Evolutionary conservation across 1,140 invertebrate genomes (phyloP), one percentile per base, ranked within the genome.

Genomic region (Drosophila nebulosa): DNA sequence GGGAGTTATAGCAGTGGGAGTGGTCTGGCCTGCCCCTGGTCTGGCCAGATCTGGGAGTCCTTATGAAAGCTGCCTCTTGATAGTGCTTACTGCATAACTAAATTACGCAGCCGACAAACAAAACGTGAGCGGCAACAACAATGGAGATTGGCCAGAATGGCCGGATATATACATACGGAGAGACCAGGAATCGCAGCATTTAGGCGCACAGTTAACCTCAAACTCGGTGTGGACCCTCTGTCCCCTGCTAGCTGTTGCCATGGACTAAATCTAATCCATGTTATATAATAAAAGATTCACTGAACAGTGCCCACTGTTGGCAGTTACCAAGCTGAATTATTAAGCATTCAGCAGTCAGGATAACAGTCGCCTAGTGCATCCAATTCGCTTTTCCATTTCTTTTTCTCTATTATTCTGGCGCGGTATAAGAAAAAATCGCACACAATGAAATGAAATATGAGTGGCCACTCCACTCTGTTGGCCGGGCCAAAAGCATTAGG

Each of bases 371-470:
- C 42, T 58, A 39, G 36, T 74, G 78, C 72, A 75, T 67, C 59
- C 69, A 56, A 52, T 46, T 10, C 10, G n/a, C 24, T 10, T 12
- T 57, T 26, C 18, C 10, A 27, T 22, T 50, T 12, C 14, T 50
- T 7, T 1, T 18, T 51, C 4, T 18, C 16, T 16, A 57, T 30
- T 27, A 32, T 46, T 30, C 24, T 24, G 26, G 27, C n/a, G 10
- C 14, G 27, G 12, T 51, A 52, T 27, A 27, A 56, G 66, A 65
- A 77, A 69, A 69, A 69, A 76, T 76, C 66, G 42, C 12, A 10
- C 55, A 69, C 74, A 76, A 74, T 69, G 80, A 60, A 74, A 78
- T 88, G 81, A 86, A 83, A 88, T 78, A 86, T 81, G 74, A 67
- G 64, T 35, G 22, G 35, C 36, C 2, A 24, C 24, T 12, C 16